These are phyloP conservation scores for Bovichtus diacanthus DNA, from an alignment of 2,797 vertebrate genomes.

Conservation along the genomic window DNA sequence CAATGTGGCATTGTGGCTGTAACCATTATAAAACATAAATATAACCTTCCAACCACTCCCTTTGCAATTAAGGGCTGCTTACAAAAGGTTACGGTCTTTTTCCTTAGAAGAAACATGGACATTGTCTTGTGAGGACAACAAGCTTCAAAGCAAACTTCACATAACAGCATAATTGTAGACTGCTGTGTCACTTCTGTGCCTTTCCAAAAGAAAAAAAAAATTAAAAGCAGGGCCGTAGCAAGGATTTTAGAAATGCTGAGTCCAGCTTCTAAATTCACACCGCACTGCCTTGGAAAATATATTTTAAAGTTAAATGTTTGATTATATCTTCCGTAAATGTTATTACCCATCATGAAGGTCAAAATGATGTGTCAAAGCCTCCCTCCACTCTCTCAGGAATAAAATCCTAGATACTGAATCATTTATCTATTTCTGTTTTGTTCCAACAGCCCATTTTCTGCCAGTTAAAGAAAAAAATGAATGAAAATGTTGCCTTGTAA, in stretches of 20 bases:
- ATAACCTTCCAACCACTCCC: slow-evolving; percentile 20
- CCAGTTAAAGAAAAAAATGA: too few relatives aligned
- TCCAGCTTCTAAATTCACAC: not conserved
- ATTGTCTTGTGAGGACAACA: slow-evolving; percentile 33
- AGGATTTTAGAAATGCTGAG: not conserved
- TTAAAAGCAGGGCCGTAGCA: slow-evolving; percentile 1
- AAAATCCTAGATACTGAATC: not conserved
- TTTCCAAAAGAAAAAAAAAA: slow-evolving; percentile 25
- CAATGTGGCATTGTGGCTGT: slow-evolving; percentile 24
- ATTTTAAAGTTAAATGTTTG: not conserved
- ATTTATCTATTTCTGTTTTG: not conserved
- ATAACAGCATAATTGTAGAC: slow-evolving; percentile 36
- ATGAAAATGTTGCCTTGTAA: too few relatives aligned
- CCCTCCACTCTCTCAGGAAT: not conserved
- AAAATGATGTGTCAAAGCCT: not conserved
- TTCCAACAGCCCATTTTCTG: not conserved
- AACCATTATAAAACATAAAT: slow-evolving; percentile 42
- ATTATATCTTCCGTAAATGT: not conserved
- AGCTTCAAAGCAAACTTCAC: slow-evolving; percentile 50
- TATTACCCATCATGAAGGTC: not conserved
- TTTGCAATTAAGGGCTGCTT: slow-evolving; percentile 29
- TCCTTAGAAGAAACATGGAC: slow-evolving; percentile 25
- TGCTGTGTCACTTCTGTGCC: slow-evolving; percentile 18
- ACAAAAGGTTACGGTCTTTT: slow-evolving; percentile 36
- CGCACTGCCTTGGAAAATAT: not conserved